These are phyloP conservation scores for Lerema accius DNA, from an alignment of 1,140 invertebrate genomes.

Conservation along the genomic window DNA sequence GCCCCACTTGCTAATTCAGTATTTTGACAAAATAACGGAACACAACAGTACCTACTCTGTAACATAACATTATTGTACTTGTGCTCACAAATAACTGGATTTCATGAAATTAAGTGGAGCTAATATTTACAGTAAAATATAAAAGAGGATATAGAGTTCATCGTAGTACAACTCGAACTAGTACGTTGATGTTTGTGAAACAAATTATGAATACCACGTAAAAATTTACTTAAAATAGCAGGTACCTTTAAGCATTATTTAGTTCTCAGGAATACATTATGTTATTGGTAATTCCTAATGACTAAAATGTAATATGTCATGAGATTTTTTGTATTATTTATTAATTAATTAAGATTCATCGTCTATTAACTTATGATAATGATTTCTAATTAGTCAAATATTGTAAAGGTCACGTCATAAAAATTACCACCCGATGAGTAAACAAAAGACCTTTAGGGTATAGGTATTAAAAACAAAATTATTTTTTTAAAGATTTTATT, in stretches of 20 bases:
- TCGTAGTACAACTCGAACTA: neutral
- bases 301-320: conserved; percentile 35
- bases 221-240: neutral
- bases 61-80: neutral
- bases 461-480: too few species aligned
- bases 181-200: neutral
- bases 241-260: neutral
- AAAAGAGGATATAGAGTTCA: neutral
- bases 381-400: conserved; percentile 58
- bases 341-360: conserved; percentile 53
- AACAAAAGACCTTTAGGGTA: neutral
- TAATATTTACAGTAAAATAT: neutral
- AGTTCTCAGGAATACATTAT: neutral
- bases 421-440: conserved; percentile 12
- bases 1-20: neutral
- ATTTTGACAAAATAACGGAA: neutral
- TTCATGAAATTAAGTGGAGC: neutral
- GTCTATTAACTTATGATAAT: conserved; percentile 61
- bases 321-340: conserved; percentile 50
- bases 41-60: too few species aligned
- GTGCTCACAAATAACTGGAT: neutral
- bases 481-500: too few species aligned
- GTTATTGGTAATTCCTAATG: conserved; percentile 24
- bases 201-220: neutral
- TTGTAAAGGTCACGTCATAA: conserved; percentile 55